Evolutionary conservation across 2,888 invertebrate species (phyloP).

Genomic region (Chrysolina americana): DNA sequence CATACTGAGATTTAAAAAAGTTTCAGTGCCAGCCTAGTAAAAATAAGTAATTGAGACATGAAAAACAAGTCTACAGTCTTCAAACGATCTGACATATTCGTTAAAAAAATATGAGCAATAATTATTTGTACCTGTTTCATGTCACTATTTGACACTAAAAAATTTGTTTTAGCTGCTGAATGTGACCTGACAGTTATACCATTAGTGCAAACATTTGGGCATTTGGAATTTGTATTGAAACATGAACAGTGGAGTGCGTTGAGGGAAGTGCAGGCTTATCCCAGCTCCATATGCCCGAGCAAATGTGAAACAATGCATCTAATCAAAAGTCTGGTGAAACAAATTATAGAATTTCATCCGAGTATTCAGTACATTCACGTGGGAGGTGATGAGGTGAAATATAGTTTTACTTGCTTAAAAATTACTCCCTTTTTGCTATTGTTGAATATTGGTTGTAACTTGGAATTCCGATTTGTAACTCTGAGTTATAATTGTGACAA

Average conservation of each 20-base stretch:
- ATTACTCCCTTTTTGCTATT: background rate
- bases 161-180: slow-evolving; percentile 71
- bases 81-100: no score
- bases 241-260: slow-evolving; percentile 77
- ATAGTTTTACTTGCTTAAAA: no score
- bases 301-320: slow-evolving; percentile 75
- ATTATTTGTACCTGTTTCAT: no score
- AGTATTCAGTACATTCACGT: slow-evolving; percentile 81
- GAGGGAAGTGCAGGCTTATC: slow-evolving; percentile 77
- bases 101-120: no score
- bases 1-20: no score
- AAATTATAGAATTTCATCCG: slow-evolving; percentile 79
- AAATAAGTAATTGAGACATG: no score
- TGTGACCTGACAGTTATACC: slow-evolving; percentile 82
- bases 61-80: no score
- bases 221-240: slow-evolving; percentile 88
- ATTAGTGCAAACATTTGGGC: slow-evolving; percentile 88
- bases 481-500: no score
- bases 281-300: slow-evolving; percentile 84
- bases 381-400: slow-evolving; percentile 82
- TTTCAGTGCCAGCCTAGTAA: no score
- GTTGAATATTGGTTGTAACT: background rate
- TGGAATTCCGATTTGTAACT: no score
- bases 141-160: background rate
- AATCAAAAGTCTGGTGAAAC: slow-evolving; percentile 79